Conservation (phyloP, 2,113 vertebrate species). For the Mus pahari region DNA sequence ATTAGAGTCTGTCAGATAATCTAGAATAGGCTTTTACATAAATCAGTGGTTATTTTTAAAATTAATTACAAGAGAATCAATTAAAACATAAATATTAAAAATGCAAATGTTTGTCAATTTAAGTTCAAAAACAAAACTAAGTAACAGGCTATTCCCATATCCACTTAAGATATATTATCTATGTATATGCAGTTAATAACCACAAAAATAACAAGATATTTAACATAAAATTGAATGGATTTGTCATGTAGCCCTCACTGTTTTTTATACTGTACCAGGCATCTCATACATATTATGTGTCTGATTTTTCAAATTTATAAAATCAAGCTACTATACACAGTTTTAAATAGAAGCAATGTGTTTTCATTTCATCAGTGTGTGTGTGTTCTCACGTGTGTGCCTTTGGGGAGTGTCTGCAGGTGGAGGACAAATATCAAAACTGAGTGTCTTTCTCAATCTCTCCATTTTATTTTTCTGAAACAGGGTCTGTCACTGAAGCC, state of each 20-base stretch:
- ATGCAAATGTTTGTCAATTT: slow-evolving; percentile 14
- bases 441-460: background rate
- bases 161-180: slow-evolving; percentile 30
- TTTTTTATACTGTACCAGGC: background rate
- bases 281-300: background rate
- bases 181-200: slow-evolving; percentile 16
- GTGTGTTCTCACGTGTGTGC: too few species aligned
- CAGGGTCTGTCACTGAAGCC: background rate
- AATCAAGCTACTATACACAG: slow-evolving; percentile 30
- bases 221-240: slow-evolving; percentile 38
- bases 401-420: background rate
- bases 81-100: slow-evolving; percentile 22
- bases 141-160: background rate
- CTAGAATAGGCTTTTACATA: slow-evolving; percentile 11
- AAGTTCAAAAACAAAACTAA: slow-evolving; percentile 28
- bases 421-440: background rate
- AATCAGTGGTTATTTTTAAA: slow-evolving; percentile 25
- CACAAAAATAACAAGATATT: background rate
- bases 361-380: background rate
- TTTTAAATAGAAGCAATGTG: slow-evolving; percentile 1
- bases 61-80: slow-evolving; percentile 48
- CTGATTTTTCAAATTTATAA: slow-evolving; percentile 38
- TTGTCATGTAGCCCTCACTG: background rate
- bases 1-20: slow-evolving; percentile 31
- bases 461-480: background rate